phyloP scores from a whole-genome alignment of 1,140 invertebrate genomes.

The Bombus confusus region DNA sequence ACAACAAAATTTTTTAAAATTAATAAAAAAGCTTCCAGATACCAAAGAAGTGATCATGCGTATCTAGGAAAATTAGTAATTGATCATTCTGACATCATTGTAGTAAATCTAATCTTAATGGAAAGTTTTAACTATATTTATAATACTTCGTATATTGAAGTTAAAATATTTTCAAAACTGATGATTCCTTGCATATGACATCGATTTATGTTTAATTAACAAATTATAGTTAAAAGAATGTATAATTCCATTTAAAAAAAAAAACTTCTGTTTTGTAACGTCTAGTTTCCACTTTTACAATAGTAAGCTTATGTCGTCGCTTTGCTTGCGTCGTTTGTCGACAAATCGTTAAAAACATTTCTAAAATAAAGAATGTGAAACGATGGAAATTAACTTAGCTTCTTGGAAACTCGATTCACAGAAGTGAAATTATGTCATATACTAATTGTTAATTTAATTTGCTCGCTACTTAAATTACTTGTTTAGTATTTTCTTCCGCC shows the following conservation, averaged over 20 bases:
- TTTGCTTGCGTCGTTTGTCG: no score
- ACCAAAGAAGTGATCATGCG: no score
- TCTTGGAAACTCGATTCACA: neutral
- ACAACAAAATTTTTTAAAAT: no score
- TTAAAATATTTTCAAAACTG: neutral
- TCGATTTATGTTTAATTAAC: no score
- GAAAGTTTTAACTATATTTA: neutral
- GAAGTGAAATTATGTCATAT: neutral
- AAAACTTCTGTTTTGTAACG: neutral
- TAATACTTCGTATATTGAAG: neutral
- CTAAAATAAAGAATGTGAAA: neutral
- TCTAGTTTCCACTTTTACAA: neutral
- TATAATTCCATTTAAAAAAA: no score
- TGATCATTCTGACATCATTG: neutral
- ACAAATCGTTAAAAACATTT: neutral
- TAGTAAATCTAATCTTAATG: neutral
- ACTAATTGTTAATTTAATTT: neutral
- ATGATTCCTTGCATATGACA: neutral
- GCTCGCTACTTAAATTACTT: neutral
- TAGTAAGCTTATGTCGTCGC: neutral
- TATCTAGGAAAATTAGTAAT: neutral
- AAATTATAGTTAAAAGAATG: neutral
- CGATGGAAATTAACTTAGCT: neutral
- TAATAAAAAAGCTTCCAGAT: no score
- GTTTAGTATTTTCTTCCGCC: neutral